Percentiles rank a stretch among this genome's conserved stretches.
These are phyloP conservation scores for Acromyrmex heyeri DNA, from an alignment of 1,140 invertebrate genomes.

Conservation along the genomic window DNA sequence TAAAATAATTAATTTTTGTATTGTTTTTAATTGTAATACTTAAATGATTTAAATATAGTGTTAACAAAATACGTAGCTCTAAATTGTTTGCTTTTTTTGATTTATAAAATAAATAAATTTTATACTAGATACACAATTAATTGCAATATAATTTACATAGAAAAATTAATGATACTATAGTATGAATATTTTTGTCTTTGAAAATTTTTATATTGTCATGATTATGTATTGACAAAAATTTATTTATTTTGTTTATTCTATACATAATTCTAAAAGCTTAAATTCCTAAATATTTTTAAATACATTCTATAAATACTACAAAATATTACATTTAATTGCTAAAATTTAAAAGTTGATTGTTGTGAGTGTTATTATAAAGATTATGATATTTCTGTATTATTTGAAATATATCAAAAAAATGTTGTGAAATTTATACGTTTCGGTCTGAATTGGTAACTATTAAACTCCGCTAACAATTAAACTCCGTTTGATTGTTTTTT, in stretches of 20 bases:
- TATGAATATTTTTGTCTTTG: not conserved
- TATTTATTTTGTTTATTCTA: not conserved
- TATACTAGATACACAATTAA: not conserved
- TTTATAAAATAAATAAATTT: not conserved
- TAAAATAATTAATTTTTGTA: not conserved
- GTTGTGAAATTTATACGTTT: constrained; percentile 27
- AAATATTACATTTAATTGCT: not conserved
- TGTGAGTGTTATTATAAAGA: not conserved
- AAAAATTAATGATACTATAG: not conserved
- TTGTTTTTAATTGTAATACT: not conserved
- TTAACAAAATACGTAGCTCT: not conserved
- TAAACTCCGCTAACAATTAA: not conserved
- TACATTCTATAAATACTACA: not conserved
- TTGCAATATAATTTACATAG: not conserved
- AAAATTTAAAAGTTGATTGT: not conserved
- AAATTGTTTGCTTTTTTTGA: not conserved
- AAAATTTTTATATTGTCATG: not conserved
- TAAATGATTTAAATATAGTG: not conserved
- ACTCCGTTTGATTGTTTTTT: constrained; percentile 2
- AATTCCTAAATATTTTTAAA: not conserved
- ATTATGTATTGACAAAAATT: not conserved
- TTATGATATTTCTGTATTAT: constrained; percentile 3
- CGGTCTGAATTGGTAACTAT: constrained; percentile 4
- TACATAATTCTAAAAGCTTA: not conserved
- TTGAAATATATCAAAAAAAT: not conserved